Evolutionary conservation across 2,797 vertebrate species (phyloP).

Genomic region (Tadarida brasiliensis): DNA sequence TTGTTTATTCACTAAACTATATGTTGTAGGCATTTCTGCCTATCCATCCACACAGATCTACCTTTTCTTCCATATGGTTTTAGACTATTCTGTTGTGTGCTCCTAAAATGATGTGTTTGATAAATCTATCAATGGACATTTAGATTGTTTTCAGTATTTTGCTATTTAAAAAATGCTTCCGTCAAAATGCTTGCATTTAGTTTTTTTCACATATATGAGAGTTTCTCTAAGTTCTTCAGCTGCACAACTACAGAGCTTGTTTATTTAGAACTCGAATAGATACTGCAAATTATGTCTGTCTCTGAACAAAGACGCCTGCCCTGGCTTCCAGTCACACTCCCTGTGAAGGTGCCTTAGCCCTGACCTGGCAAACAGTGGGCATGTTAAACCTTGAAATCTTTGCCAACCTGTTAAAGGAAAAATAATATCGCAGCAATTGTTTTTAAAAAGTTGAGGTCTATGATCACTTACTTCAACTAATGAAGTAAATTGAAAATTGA

Average conservation of each 20-base stretch:
- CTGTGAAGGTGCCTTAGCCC: background rate
- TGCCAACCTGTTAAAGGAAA: constrained; percentile 20
- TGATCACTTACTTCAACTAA: background rate
- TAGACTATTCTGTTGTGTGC: background rate
- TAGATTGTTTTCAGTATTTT: constrained; percentile 16
- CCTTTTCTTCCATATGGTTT: background rate
- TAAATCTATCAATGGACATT: background rate
- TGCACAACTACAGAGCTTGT: background rate
- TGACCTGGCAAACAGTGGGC: no score
- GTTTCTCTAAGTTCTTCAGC: background rate
- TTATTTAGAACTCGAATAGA: constrained; percentile 4
- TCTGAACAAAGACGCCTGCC: background rate
- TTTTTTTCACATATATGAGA: background rate
- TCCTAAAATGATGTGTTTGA: background rate
- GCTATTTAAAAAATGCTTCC: background rate
- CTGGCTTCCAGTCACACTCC: background rate
- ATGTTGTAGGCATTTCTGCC: background rate
- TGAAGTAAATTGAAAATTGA: background rate
- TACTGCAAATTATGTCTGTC: background rate
- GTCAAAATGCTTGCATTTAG: background rate
- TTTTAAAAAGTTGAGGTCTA: background rate
- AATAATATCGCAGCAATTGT: background rate
- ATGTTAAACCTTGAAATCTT: background rate
- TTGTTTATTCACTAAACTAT: background rate
- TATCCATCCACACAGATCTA: background rate